Evolutionary conservation across 2,888 invertebrate genomes (phyloP).

Genomic region (Osedax frankpressi): DNA sequence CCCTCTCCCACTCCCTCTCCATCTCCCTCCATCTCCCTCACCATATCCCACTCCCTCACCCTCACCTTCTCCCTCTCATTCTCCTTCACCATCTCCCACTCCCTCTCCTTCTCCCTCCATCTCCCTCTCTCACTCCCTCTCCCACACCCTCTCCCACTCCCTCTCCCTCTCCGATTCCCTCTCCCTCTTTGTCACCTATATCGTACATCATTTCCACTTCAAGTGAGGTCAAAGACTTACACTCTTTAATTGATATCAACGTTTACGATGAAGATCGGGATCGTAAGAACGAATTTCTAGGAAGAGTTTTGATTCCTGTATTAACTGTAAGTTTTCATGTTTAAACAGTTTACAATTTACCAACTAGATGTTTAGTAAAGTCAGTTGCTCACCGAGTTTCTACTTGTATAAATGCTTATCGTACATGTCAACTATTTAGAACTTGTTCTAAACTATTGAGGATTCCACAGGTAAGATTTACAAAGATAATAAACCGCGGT

Average conservation of each 20-base stretch:
- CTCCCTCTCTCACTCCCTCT: slow-evolving; percentile 6
- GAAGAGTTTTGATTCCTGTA: slow-evolving; percentile 76
- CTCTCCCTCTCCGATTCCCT: not conserved
- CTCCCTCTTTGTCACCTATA: slow-evolving; percentile 24
- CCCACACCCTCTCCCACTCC: not conserved
- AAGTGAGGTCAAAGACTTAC: slow-evolving; percentile 66
- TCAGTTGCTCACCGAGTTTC: too few species aligned
- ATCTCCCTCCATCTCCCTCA: slow-evolving; percentile 9
- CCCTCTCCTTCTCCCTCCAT: slow-evolving; percentile 12
- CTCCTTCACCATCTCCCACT: slow-evolving; percentile 7
- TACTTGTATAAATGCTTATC: too few species aligned
- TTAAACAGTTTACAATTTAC: too few species aligned
- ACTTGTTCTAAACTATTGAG: too few species aligned
- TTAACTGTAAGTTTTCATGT: slow-evolving; percentile 52
- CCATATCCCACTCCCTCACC: not conserved
- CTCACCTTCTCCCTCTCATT: slow-evolving; percentile 10
- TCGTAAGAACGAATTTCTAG: slow-evolving; percentile 84
- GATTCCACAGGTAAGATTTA: too few species aligned
- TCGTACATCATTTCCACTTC: slow-evolving; percentile 1
- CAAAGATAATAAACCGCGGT: too few species aligned
- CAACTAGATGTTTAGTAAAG: too few species aligned
- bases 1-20: not conserved
- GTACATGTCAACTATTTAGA: too few species aligned
- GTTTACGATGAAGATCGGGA: slow-evolving; percentile 95
- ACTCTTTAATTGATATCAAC: slow-evolving; percentile 80